Evolutionary conservation across 1,140 invertebrate genomes (phyloP).

Genomic region (Phocides pigmalion): DNA sequence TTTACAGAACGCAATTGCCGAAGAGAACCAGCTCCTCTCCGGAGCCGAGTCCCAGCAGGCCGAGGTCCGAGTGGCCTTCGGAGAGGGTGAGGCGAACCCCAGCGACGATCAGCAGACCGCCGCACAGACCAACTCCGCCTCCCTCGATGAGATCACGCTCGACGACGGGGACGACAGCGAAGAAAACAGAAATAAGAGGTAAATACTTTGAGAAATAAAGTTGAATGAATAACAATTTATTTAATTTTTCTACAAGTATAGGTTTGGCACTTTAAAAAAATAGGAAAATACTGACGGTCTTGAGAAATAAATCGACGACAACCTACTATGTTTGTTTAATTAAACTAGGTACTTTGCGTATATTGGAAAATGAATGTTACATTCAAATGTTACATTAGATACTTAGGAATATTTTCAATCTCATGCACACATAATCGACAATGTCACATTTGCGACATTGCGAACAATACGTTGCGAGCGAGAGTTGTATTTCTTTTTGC

Average conservation of each 20-base stretch:
- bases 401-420: neutral
- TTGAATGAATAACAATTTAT: too few relatives aligned
- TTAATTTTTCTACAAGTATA: too few relatives aligned
- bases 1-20: conserved; percentile 78
- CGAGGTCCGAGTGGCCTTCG: conserved; percentile 86
- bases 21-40: conserved; percentile 79
- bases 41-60: conserved; percentile 86
- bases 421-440: conserved; percentile 12
- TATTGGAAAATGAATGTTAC: too few relatives aligned
- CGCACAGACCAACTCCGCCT: conserved; percentile 81
- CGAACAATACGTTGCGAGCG: conserved; percentile 44
- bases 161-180: conserved; percentile 88
- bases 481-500: conserved; percentile 49
- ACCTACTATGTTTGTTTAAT: too few relatives aligned
- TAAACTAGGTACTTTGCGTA: too few relatives aligned
- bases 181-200: conserved; percentile 91
- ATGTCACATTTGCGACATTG: conserved; percentile 13
- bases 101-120: conserved; percentile 83
- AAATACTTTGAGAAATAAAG: too few relatives aligned
- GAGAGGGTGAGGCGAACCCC: conserved; percentile 80
- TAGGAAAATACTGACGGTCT: too few relatives aligned
- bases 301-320: too few relatives aligned
- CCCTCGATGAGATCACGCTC: conserved; percentile 85
- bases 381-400: too few relatives aligned
- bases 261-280: too few relatives aligned